phyloP scores from a whole-genome alignment of 1,140 invertebrate genomes.

The Bemisia tabaci region DNA sequence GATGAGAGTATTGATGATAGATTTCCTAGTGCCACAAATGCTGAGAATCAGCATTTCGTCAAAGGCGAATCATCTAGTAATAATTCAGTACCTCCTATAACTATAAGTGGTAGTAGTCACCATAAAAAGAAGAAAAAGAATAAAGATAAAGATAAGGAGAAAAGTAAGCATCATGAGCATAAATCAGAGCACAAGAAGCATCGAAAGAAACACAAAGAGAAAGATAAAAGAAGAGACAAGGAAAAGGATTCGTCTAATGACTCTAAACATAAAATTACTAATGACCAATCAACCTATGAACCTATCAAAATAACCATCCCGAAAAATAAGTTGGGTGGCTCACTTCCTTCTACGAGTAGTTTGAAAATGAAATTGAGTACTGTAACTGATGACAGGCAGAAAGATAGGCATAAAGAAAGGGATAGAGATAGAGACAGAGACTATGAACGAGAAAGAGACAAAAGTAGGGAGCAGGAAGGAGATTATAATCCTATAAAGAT shows the following conservation, averaged over 20 bases:
- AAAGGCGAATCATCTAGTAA: slow-evolving; percentile 3
- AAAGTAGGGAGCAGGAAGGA: too few relatives aligned
- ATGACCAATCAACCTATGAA: slow-evolving; percentile 15
- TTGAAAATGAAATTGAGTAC: slow-evolving; percentile 2
- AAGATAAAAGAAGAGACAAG: slow-evolving; percentile 22
- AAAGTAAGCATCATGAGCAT: slow-evolving; percentile 33
- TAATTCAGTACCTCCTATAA: slow-evolving; percentile 3
- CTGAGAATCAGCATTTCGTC: background rate
- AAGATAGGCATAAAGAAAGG: background rate
- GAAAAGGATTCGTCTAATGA: slow-evolving; percentile 15
- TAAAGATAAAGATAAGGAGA: slow-evolving; percentile 37
- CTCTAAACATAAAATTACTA: slow-evolving; percentile 18
- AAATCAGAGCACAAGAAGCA: slow-evolving; percentile 29
- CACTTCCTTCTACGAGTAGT: slow-evolving; percentile 22
- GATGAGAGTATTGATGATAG: slow-evolving; percentile 22
- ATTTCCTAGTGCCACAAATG: slow-evolving; percentile 2
- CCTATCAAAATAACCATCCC: slow-evolving; percentile 48
- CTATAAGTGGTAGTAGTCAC: slow-evolving; percentile 25
- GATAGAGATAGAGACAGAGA: background rate
- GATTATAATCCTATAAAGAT: slow-evolving; percentile 36
- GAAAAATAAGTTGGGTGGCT: slow-evolving; percentile 43
- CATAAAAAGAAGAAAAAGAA: slow-evolving; percentile 49
- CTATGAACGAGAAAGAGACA: background rate
- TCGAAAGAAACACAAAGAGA: slow-evolving; percentile 26
- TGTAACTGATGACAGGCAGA: slow-evolving; percentile 25